Base-by-base conservation (phyloP, 2,797 vertebrate species). In the Phalloptychus januarius region DNA sequence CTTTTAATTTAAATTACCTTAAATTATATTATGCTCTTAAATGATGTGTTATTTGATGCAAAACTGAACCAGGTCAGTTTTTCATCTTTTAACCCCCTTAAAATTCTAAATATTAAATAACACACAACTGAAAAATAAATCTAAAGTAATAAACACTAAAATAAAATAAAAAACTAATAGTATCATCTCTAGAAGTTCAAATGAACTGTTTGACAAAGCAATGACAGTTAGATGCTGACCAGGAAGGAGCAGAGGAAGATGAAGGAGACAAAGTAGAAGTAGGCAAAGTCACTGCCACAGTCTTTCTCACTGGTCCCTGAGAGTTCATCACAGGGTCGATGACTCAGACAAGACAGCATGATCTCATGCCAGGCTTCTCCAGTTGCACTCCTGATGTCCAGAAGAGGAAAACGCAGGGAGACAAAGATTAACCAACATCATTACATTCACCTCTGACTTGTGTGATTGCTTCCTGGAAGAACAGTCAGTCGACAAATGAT, bases 211-310 rank as follows among this genome's bases (percentile, higher is more conserved):
- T 67, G 10, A 40, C 4, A 40, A 40, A 67, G 36, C 11, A 20
- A 67, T 23, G 33, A 38, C 36, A 40, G 36, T 67, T 67, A 12
- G 36, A 67, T 25, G 20, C 63, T 97, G 77, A 99, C 98, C 97
- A 99, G 94, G 80, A 99, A 99, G 77, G 98, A 99, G 92, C 97
- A 98, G 44, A 99, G 96, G 94, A 99, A 99, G 91, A 99, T 99
- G 92, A 99, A 99, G 0, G 98, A 99, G 76, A 99, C 97, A 0
- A 99, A 99, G 96, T 99, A 99, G 91, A 99, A 99, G 85, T 99
- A 99, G 86, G 98, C 98, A 38, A 99, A 99, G 87, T 99, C 97
- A 0, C 97, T 99, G 85, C 98, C 98, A 0, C 98, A 99, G 74
- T 97, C 97, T 0, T 96, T 96, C 75, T 94, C 96, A 13, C 79